These are phyloP conservation scores for Argentina silus DNA, from an alignment of 2,797 vertebrate species.

Conservation along the genomic window DNA sequence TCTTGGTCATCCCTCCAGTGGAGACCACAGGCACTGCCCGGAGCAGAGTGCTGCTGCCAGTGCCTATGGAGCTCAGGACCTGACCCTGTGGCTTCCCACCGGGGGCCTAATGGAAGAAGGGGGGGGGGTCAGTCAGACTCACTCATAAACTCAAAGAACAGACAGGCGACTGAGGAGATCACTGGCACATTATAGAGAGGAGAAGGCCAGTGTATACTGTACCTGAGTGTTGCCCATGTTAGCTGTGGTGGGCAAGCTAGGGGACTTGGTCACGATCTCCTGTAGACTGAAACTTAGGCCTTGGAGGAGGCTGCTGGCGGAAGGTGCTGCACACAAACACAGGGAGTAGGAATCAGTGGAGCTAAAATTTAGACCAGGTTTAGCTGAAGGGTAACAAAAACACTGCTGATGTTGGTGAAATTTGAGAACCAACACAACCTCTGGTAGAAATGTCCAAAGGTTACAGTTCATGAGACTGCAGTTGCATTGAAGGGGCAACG, in stretches of 20 bases:
- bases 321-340: conserved; percentile 76
- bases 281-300: conserved; percentile 98
- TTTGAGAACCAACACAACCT: neutral
- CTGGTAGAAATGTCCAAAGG: conserved; percentile 46
- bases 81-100: conserved; percentile 80
- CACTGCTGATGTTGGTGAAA: conserved; percentile 3
- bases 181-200: neutral
- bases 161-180: neutral
- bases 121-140: neutral
- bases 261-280: conserved; percentile 90
- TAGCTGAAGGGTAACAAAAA: conserved; percentile 12
- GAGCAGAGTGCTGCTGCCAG: conserved; percentile 72
- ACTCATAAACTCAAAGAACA: neutral
- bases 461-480: conserved; percentile 44
- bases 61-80: conserved; percentile 77
- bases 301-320: conserved; percentile 95
- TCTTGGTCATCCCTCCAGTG: conserved; percentile 83
- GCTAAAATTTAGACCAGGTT: neutral
- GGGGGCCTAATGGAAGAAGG: conserved; percentile 68
- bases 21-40: conserved; percentile 90
- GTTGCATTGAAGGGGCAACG: conserved; percentile 56
- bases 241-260: conserved; percentile 78
- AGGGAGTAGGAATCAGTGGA: conserved; percentile 8
- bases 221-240: conserved; percentile 83
- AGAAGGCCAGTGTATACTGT: conserved; percentile 64